Evolutionary conservation across 2,113 vertebrate species (phyloP).

Genomic region (Odobenus rosmarus): DNA sequence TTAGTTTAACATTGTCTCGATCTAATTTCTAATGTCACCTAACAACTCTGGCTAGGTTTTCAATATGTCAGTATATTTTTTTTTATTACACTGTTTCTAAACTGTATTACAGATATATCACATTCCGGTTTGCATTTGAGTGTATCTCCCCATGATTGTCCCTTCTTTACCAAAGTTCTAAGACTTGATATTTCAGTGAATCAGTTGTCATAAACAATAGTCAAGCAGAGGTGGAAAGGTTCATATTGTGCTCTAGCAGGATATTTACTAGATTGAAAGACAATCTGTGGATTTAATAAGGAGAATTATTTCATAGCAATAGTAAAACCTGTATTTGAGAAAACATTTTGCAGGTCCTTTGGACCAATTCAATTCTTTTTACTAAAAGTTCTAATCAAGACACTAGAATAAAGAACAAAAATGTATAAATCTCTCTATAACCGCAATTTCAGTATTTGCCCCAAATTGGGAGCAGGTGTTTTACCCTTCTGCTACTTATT

Average conservation of each 20-base stretch:
- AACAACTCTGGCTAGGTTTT: neutral
- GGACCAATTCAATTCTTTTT: neutral
- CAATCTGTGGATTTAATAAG: neutral
- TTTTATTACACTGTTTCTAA: neutral
- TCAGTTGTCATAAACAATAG: neutral
- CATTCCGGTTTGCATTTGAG: neutral
- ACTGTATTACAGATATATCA: neutral
- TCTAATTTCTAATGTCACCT: conserved; percentile 19
- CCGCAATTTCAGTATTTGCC: neutral
- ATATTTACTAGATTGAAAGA: neutral
- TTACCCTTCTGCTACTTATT: neutral
- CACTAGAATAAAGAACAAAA: neutral
- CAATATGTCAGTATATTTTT: neutral
- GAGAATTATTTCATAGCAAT: neutral
- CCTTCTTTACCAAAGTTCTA: neutral
- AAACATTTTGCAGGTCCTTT: neutral
- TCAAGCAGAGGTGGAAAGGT: neutral
- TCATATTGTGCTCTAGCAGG: neutral
- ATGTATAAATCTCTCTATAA: neutral
- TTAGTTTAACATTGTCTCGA: neutral
- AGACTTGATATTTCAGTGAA: neutral
- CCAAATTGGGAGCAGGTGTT: neutral
- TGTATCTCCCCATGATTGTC: neutral
- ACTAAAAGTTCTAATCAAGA: neutral
- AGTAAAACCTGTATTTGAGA: neutral